Conservation (phyloP, 2,888 invertebrate genomes). For the Camptogramma bilineatum region DNA sequence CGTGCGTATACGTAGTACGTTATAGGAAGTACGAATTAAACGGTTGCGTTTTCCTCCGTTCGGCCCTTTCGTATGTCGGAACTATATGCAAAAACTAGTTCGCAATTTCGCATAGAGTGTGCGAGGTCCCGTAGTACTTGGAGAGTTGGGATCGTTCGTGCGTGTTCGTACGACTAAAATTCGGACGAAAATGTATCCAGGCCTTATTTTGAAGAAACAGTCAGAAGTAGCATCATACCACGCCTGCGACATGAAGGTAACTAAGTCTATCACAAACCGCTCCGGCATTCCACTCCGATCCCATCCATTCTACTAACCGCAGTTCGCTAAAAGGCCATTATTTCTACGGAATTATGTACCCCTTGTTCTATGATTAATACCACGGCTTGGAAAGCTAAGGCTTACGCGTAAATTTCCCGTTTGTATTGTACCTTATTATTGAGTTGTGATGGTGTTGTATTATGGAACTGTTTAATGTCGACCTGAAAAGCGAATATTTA, state of each 20-base stretch:
- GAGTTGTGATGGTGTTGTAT: conserved; percentile 1
- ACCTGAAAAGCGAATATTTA: too few species aligned
- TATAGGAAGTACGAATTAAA: too few species aligned
- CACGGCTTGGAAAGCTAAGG: conserved; percentile 29
- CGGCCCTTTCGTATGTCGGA: too few species aligned
- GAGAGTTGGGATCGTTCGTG: too few species aligned
- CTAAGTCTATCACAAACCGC: conserved; percentile 8
- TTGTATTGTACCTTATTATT: conserved; percentile 14
- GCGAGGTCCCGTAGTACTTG: too few species aligned
- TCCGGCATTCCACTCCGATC: conserved; percentile 14
- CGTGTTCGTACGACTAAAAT: too few species aligned
- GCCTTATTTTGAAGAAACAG: background rate
- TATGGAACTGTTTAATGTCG: background rate
- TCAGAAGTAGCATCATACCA: background rate
- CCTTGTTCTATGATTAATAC: conserved; percentile 40
- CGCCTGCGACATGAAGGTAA: background rate
- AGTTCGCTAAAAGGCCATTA: conserved; percentile 29
- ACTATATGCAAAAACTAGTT: too few species aligned
- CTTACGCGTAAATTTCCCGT: conserved; percentile 17
- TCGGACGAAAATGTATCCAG: too few species aligned
- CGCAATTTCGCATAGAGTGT: too few species aligned
- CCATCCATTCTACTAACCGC: conserved; percentile 22
- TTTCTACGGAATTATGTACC: conserved; percentile 30
- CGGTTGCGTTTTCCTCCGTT: too few species aligned
- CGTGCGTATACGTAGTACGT: too few species aligned